A percentile compares a stretch with the other conserved stretches of the same genome.
Evolutionary conservation across 2,797 vertebrate species (phyloP).

Genomic region (Monodelphis domestica): DNA sequence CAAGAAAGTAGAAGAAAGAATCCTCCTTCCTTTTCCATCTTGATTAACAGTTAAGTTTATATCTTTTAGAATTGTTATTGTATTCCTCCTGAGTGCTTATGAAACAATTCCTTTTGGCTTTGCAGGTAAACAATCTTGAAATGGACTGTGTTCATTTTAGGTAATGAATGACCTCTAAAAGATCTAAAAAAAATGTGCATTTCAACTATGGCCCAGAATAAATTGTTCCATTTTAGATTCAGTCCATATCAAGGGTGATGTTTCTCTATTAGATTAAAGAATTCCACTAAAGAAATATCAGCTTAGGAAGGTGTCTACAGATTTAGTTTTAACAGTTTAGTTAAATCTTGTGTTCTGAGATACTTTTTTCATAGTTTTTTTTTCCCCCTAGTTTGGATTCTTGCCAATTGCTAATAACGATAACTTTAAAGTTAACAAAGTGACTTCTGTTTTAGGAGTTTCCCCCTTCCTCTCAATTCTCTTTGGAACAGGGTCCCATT

Average conservation of each 20-base stretch:
- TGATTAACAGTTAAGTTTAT: not conserved
- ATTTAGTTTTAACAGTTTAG: not conserved
- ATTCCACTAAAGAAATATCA: not conserved
- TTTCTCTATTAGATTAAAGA: not conserved
- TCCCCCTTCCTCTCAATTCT: not conserved
- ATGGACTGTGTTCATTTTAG: constrained; percentile 1
- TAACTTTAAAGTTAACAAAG: not conserved
- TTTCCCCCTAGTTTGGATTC: not conserved
- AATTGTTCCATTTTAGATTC: not conserved
- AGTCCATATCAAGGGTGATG: not conserved
- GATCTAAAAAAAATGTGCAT: not conserved
- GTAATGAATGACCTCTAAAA: not conserved
- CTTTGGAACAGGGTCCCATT: not conserved
- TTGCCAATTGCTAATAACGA: not conserved
- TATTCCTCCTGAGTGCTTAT: not conserved
- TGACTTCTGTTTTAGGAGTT: not conserved
- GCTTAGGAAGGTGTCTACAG: not conserved
- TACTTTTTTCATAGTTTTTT: not conserved
- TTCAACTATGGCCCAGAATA: not conserved
- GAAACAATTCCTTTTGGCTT: not conserved
- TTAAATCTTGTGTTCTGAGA: not conserved
- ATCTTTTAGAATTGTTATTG: not conserved
- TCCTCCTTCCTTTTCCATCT: not conserved
- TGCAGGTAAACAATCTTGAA: not conserved
- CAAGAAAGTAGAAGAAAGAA: constrained; percentile 6